Percentiles rank a stretch among this genome's conserved stretches.
phyloP scores from a whole-genome alignment of 1,140 invertebrate genomes.

The Drosophila paulistorum region DNA sequence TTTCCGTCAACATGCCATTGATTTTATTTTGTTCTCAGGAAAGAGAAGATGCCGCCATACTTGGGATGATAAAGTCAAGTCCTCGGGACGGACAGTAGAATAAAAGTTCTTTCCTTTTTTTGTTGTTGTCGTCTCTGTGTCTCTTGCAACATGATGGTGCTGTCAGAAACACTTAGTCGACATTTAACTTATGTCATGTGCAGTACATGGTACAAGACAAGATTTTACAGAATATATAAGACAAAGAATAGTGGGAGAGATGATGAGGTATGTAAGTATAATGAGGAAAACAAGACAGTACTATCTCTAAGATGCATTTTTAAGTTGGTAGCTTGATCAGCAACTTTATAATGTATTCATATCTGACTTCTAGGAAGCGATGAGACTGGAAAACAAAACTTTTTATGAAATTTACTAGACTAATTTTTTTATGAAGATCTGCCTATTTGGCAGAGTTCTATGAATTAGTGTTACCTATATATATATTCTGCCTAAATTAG shows the following conservation, averaged over 20 bases:
- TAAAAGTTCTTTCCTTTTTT: constrained; percentile 4
- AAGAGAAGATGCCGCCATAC: constrained; percentile 26
- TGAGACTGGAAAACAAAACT: too few relatives aligned
- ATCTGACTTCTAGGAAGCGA: too few relatives aligned
- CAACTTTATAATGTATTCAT: neutral
- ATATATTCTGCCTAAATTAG: too few relatives aligned
- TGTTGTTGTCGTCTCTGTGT: constrained; percentile 22
- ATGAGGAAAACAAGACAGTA: neutral
- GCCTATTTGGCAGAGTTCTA: too few relatives aligned
- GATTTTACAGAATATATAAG: neutral
- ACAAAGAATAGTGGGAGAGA: neutral
- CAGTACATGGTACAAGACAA: constrained; percentile 37
- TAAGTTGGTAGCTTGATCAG: neutral
- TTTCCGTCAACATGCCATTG: constrained; percentile 70
- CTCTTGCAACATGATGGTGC: constrained; percentile 44
- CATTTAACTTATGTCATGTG: constrained; percentile 76
- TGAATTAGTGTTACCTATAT: too few relatives aligned
- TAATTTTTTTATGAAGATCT: too few relatives aligned
- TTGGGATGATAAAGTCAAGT: constrained; percentile 41
- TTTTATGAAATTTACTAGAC: too few relatives aligned
- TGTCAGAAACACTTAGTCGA: constrained; percentile 71
- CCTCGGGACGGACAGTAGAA: neutral
- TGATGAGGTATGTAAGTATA: neutral
- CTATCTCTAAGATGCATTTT: neutral
- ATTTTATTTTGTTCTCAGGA: constrained; percentile 59